These are phyloP conservation scores for Rhopalosiphum padi DNA, from an alignment of 1,140 invertebrate species.

Conservation along the genomic window DNA sequence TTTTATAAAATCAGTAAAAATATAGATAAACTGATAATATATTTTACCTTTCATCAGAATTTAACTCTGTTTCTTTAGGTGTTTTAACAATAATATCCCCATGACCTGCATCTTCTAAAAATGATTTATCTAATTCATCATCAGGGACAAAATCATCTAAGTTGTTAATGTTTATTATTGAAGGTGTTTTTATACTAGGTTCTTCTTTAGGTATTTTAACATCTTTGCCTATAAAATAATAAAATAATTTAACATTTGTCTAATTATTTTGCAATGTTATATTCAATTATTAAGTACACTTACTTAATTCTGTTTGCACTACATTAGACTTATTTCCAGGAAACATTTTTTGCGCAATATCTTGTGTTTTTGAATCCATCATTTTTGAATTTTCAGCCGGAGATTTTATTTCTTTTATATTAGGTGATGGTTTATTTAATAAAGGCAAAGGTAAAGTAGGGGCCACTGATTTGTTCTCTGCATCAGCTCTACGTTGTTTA, in stretches of 20 bases:
- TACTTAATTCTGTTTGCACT: conserved; percentile 30
- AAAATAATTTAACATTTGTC: neutral
- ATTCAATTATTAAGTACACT: neutral
- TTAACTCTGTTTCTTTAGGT: conserved; percentile 65
- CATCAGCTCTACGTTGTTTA: conserved; percentile 74
- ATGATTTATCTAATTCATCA: conserved; percentile 79
- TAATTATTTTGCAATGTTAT: neutral
- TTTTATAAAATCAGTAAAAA: neutral
- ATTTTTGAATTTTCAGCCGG: conserved; percentile 5
- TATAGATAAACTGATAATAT: neutral
- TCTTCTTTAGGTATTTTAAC: neutral
- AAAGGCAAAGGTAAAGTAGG: conserved; percentile 51
- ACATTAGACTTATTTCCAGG: conserved; percentile 31
- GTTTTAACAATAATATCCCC: conserved; percentile 63
- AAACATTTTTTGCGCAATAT: conserved; percentile 54
- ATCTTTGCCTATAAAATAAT: neutral
- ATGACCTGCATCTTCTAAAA: conserved; percentile 76
- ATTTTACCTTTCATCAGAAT: conserved; percentile 67
- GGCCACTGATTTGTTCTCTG: conserved; percentile 65
- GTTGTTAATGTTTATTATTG: conserved; percentile 64
- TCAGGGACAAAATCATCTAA: conserved; percentile 89
- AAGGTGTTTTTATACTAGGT: neutral
- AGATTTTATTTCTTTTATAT: conserved; percentile 12
- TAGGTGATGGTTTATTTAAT: conserved; percentile 49
- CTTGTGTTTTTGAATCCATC: conserved; percentile 24